phyloP scores from a whole-genome alignment of 2,113 vertebrate species.

The Bos indicus region DNA sequence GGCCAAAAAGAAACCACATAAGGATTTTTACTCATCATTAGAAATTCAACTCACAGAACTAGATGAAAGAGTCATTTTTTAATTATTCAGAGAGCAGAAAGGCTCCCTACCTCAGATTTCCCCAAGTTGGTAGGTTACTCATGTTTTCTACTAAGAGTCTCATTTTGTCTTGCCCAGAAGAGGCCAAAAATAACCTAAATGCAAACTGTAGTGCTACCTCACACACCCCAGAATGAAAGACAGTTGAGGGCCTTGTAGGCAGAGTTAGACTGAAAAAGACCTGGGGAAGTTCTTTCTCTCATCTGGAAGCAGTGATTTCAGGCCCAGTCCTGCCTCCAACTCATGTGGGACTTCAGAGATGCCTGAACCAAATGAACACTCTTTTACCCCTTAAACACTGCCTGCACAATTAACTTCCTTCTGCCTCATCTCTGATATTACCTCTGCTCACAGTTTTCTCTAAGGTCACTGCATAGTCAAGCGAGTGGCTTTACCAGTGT shows the following conservation, averaged over 20 bases:
- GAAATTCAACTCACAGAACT: slow-evolving; percentile 43
- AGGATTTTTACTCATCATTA: slow-evolving; percentile 47
- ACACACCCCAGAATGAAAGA: neutral
- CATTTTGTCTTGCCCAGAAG: neutral
- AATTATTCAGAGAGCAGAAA: slow-evolving; percentile 40
- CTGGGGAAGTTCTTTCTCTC: neutral
- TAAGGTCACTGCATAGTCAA: neutral
- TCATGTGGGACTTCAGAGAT: neutral
- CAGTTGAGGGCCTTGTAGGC: neutral
- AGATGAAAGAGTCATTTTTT: slow-evolving; percentile 36
- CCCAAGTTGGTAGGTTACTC: neutral
- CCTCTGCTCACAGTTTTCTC: neutral
- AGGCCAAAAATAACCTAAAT: neutral
- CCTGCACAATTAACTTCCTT: neutral
- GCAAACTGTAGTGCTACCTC: neutral
- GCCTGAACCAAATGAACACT: neutral
- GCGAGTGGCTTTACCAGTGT: neutral
- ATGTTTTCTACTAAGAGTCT: neutral
- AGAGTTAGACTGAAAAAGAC: neutral
- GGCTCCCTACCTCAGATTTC: neutral
- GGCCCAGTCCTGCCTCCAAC: neutral
- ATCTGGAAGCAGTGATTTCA: neutral
- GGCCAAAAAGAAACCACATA: slow-evolving; percentile 38
- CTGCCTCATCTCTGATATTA: neutral
- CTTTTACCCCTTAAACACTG: neutral